Conservation (phyloP, 1,140 invertebrate species). For the Ceratitis capitata region DNA sequence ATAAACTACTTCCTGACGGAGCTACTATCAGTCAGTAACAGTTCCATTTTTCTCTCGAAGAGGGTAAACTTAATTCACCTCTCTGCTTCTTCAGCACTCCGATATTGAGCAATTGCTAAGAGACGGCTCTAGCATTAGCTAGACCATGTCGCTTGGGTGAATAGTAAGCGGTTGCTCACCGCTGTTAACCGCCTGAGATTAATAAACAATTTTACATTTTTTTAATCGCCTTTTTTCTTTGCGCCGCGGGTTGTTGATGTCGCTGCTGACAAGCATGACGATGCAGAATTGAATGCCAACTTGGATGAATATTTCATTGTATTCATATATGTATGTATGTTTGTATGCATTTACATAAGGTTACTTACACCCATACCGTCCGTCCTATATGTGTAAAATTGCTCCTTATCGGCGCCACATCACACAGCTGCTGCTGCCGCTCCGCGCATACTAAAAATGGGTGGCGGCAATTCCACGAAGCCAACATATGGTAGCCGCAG, state of each 20-base stretch:
- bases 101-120: neutral
- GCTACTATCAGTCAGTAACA: no score
- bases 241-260: neutral
- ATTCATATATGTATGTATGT: neutral
- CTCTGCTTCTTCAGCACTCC: neutral
- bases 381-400: neutral
- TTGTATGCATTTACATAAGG: neutral
- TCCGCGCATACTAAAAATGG: neutral
- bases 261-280: constrained; percentile 15
- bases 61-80: neutral
- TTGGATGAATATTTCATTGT: neutral
- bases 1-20: no score
- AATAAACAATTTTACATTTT: neutral
- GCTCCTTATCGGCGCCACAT: neutral
- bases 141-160: neutral
- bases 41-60: neutral
- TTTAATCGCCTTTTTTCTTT: neutral
- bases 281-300: neutral
- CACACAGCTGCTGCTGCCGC: neutral
- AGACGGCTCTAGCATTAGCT: neutral
- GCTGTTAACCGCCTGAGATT: neutral
- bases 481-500: constrained; percentile 20
- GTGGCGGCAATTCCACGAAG: constrained; percentile 11
- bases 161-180: neutral
- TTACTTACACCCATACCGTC: neutral